Percentiles rank a stretch among this genome's conserved stretches.
Evolutionary conservation across 2,888 invertebrate species (phyloP).

Genomic region (Pheosia gnoma): DNA sequence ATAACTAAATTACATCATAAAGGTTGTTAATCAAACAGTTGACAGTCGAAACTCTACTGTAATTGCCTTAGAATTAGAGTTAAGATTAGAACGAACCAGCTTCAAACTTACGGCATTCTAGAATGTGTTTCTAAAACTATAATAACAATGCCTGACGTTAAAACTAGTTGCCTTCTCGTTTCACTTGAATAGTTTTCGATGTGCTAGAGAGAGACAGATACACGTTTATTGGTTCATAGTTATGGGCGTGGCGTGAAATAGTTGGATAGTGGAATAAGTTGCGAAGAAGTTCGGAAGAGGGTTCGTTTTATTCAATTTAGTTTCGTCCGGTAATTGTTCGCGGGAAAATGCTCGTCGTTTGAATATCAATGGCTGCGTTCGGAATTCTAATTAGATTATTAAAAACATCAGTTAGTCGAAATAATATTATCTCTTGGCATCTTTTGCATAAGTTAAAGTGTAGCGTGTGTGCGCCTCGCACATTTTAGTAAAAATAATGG

Average conservation of each 20-base stretch:
- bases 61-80: rapidly evolving
- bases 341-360: slow-evolving; percentile 51
- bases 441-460: too few relatives aligned
- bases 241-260: slow-evolving; percentile 69
- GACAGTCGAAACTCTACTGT: slow-evolving; percentile 23
- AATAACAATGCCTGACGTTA: slow-evolving; percentile 72
- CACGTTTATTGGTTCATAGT: slow-evolving; percentile 43
- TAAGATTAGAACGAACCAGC: slow-evolving; percentile 11
- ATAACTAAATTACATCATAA: slow-evolving; percentile 44
- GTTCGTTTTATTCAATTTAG: slow-evolving; percentile 80
- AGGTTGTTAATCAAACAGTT: slow-evolving; percentile 26
- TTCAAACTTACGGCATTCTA: slow-evolving; percentile 35
- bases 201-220: slow-evolving; percentile 53
- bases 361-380: slow-evolving; percentile 53
- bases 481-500: too few relatives aligned
- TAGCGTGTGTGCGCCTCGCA: too few relatives aligned
- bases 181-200: slow-evolving; percentile 36
- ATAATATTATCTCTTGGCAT: not conserved
- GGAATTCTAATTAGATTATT: slow-evolving; percentile 11
- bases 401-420: not conserved
- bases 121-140: slow-evolving; percentile 61
- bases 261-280: slow-evolving; percentile 78
- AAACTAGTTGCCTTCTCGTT: slow-evolving; percentile 61
- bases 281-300: slow-evolving; percentile 80
- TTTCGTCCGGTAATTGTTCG: slow-evolving; percentile 50